Conservation (phyloP, 2,113 vertebrate genomes). For the Melanerpes aurifrons region DNA sequence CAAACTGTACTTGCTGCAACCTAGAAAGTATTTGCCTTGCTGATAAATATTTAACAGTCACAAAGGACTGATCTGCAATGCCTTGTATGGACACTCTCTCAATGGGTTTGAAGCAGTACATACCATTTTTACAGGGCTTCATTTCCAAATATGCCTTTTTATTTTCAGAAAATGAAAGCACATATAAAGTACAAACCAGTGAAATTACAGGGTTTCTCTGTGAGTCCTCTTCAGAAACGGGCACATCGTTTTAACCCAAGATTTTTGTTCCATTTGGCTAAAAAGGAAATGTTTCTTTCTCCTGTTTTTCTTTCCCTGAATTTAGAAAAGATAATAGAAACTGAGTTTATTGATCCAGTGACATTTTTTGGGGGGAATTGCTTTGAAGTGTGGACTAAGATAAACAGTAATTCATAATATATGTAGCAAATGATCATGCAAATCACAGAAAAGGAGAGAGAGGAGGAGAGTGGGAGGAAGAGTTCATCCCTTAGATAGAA, state of each 20-base stretch:
- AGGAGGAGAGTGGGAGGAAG: not conserved
- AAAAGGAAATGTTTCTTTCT: constrained; percentile 11
- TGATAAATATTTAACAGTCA: constrained; percentile 64
- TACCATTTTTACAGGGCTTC: constrained; percentile 19
- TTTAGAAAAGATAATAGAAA: constrained; percentile 44
- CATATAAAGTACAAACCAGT: constrained; percentile 1
- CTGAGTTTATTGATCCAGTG: constrained; percentile 23
- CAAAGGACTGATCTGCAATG: not conserved
- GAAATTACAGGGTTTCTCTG: constrained; percentile 23
- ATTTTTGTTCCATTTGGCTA: constrained; percentile 16
- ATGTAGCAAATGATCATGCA: constrained; percentile 37
- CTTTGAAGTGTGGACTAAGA: constrained; percentile 17
- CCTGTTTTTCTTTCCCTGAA: constrained; percentile 16
- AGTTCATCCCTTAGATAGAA: not conserved
- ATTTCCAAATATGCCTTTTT: not conserved
- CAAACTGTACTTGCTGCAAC: constrained; percentile 56
- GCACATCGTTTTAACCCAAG: not conserved
- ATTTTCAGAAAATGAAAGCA: not conserved
- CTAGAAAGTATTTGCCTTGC: constrained; percentile 35
- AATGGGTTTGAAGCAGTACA: not conserved
- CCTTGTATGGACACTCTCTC: constrained; percentile 37
- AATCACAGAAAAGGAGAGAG: constrained; percentile 21
- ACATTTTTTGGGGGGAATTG: constrained; percentile 43
- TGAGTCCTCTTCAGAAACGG: not conserved
- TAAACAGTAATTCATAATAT: constrained; percentile 42